These are phyloP conservation scores for Diarsia rubi DNA, from an alignment of 2,888 invertebrate genomes.

Conservation along the genomic window DNA sequence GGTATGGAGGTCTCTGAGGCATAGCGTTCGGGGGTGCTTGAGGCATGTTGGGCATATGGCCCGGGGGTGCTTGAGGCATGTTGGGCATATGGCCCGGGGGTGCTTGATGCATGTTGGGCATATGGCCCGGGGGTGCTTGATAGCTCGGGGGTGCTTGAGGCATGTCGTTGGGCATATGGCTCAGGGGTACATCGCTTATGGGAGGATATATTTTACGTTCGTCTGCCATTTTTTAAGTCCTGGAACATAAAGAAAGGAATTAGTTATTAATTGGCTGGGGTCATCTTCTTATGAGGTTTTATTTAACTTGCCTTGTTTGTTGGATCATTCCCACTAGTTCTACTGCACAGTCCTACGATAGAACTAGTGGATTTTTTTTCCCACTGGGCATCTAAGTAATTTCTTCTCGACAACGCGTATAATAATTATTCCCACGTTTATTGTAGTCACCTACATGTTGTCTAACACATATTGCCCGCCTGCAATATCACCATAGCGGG, in stretches of 20 bases:
- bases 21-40: background rate
- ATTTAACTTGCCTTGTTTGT: background rate
- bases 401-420: too few relatives aligned
- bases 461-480: too few relatives aligned
- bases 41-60: background rate
- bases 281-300: background rate
- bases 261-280: background rate
- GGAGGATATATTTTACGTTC: background rate
- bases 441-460: too few relatives aligned
- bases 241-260: conserved; percentile 4
- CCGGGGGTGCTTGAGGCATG: background rate
- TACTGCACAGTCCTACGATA: too few relatives aligned
- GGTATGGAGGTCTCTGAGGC: background rate
- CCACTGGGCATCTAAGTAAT: too few relatives aligned
- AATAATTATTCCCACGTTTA: too few relatives aligned
- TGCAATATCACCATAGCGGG: too few relatives aligned
- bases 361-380: too few relatives aligned
- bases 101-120: too few relatives aligned
- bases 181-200: background rate
- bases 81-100: background rate
- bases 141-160: background rate
- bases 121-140: background rate
- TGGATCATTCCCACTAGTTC: too few relatives aligned
- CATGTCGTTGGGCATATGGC: background rate
- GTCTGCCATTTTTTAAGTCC: conserved; percentile 9